A percentile compares a stretch with the other conserved stretches of the same genome.
phyloP scores from a whole-genome alignment of 2,797 vertebrate species.

The Chelon labrosus region DNA sequence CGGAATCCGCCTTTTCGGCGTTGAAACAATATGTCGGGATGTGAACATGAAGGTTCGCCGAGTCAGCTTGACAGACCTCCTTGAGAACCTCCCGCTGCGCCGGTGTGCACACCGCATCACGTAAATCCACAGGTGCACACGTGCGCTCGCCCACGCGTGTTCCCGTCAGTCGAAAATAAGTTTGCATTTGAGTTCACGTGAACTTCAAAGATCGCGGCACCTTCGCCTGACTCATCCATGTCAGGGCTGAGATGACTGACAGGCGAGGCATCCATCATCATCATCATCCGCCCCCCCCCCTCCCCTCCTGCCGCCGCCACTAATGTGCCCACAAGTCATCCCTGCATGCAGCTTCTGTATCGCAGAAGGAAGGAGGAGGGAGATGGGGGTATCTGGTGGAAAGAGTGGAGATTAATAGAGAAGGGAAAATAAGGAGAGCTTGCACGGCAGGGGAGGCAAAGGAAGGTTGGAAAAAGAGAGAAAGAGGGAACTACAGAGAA shows the following conservation, averaged over 20 bases:
- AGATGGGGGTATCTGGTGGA: constrained; percentile 35
- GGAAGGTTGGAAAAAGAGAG: constrained; percentile 26
- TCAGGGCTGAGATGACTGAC: constrained; percentile 69
- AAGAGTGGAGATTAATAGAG: constrained; percentile 61
- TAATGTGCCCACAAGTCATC: constrained; percentile 68
- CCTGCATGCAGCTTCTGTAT: constrained; percentile 42
- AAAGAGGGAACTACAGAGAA: constrained; percentile 35
- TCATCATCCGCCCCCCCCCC: constrained; percentile 27
- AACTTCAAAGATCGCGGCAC: constrained; percentile 61
- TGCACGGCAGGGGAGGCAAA: constrained; percentile 46
- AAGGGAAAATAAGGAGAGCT: constrained; percentile 42
- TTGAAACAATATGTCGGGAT: constrained; percentile 40
- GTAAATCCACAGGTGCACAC: constrained; percentile 51
- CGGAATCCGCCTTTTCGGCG: constrained; percentile 10
- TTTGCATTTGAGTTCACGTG: constrained; percentile 50
- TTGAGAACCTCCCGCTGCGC: constrained; percentile 40
- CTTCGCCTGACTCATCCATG: constrained; percentile 66
- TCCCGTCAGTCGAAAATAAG: constrained; percentile 39
- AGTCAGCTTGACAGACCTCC: constrained; percentile 36
- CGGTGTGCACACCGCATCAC: constrained; percentile 29
- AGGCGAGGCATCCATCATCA: constrained; percentile 56
- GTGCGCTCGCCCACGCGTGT: constrained; percentile 43
- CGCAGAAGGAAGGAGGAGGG: constrained; percentile 9
- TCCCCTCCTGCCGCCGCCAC: constrained; percentile 33
- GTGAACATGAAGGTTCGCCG: constrained; percentile 22